Percentiles rank a stretch among this genome's conserved stretches.
These are phyloP conservation scores for Bombus affinis DNA, from an alignment of 1,140 invertebrate genomes.

Conservation along the genomic window DNA sequence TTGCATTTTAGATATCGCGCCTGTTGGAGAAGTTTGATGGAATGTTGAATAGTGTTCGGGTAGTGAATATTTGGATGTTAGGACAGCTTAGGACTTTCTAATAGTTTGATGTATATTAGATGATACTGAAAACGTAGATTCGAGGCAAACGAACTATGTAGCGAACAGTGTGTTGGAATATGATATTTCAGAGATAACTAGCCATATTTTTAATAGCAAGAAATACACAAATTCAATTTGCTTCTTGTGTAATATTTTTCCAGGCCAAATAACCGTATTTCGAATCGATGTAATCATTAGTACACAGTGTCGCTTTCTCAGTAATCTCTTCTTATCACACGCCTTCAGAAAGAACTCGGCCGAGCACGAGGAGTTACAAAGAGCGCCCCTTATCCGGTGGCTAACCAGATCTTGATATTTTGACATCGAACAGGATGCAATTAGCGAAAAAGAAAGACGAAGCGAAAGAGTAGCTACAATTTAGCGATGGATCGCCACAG, in stretches of 20 bases:
- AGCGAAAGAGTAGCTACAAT: background rate
- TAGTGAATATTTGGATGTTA: background rate
- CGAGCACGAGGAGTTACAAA: constrained; percentile 17
- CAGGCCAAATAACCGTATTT: too few species aligned
- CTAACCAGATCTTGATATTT: constrained; percentile 32
- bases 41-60: background rate
- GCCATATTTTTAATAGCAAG: too few species aligned
- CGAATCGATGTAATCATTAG: background rate
- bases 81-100: background rate
- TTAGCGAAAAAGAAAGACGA: constrained; percentile 11
- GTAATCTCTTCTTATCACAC: constrained; percentile 5
- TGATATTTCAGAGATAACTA: background rate
- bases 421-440: constrained; percentile 43
- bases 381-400: background rate
- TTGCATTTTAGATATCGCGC: too few species aligned
- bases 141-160: too few species aligned
- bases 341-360: background rate
- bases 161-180: too few species aligned
- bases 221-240: background rate
- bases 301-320: constrained; percentile 20
- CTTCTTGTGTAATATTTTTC: too few species aligned
- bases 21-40: background rate
- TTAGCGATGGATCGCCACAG: background rate
- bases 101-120: background rate
- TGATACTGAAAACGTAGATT: too few species aligned